Evolutionary conservation across 2,113 vertebrate species (phyloP), one percentile per base, ranked within the genome.

Genomic region (Ctenomys sociabilis): DNA sequence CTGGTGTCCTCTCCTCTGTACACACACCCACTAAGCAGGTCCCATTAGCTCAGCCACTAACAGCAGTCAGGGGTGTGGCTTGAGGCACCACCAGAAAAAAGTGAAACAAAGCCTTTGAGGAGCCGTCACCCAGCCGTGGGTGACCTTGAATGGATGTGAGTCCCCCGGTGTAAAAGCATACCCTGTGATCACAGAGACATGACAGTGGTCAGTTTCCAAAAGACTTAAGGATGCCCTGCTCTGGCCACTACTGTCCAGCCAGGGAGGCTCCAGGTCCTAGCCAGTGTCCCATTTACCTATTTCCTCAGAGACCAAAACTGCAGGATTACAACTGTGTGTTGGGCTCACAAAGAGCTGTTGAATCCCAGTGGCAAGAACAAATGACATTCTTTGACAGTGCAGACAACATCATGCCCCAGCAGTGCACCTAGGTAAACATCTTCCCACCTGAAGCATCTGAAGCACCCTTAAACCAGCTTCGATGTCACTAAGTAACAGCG

Each of bases 71-170:
- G 35, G 4, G n/a, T 37, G 14, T 3, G 12, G 14, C 43, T 52
- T 10, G 40, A 78, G 63, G 37, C 6, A 19, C 21, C 32, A 4
- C 13, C 28, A 72, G 16, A 1, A 37, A 5, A 57, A 30, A 57
- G 28, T 24, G 12, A 93, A 80, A 32, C 22, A 9, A 66, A 80
- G 37, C 35, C 49, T 30, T 3, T 1, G 8, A 2, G 19, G 3
- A 72, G 43, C 45, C 19, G 17, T 8, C 7, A 3, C 26, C 5
- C 0, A 8, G 57, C 3, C 30, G 0, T 5, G 17, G 45, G 32
- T 37, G 43, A 80, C 57, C 43, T 32, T 26, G 9, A 24, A 85
- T 12, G 13, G 37, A 43, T 37, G 0, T 70, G 14, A 10, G 80
- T 28, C 7, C n/a, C 11, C 64, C 63, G 35, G 61, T 1, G 13